Conservation (phyloP, 2,797 vertebrate species). For the Choloepus didactylus region DNA sequence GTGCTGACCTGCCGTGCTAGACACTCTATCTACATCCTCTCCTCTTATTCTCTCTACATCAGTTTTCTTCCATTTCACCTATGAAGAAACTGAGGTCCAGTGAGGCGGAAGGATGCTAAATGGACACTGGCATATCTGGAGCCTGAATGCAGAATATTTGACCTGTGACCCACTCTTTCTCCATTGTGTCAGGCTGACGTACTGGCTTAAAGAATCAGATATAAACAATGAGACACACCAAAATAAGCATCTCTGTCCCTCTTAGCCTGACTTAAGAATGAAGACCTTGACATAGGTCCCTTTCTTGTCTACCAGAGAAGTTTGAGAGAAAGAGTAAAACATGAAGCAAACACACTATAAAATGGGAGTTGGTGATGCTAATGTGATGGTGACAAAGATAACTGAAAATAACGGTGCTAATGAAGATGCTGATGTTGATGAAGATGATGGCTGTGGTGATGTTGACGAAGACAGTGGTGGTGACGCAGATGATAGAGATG, state of each 20-base stretch:
- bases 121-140: not conserved
- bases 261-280: not conserved
- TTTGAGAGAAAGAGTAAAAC: not conserved
- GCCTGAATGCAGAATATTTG: not conserved
- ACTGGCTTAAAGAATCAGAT: not conserved
- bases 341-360: not conserved
- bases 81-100: not conserved
- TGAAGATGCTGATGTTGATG: not conserved
- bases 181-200: not conserved
- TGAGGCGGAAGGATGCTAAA: not conserved
- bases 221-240: not conserved
- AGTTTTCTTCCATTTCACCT: slow-evolving; percentile 5
- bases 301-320: not conserved
- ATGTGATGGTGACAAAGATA: not conserved
- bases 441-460: not conserved
- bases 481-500: not conserved
- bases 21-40: not conserved
- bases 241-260: not conserved
- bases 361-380: not conserved
- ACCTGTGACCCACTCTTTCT: not conserved
- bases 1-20: not conserved
- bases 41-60: not conserved
- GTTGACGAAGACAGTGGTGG: not conserved
- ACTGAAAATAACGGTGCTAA: not conserved
- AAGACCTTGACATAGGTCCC: not conserved